A percentile compares a stretch with the other conserved stretches of the same genome.
phyloP scores from a whole-genome alignment of 2,888 invertebrate species.

The Calephelis perditalis region DNA sequence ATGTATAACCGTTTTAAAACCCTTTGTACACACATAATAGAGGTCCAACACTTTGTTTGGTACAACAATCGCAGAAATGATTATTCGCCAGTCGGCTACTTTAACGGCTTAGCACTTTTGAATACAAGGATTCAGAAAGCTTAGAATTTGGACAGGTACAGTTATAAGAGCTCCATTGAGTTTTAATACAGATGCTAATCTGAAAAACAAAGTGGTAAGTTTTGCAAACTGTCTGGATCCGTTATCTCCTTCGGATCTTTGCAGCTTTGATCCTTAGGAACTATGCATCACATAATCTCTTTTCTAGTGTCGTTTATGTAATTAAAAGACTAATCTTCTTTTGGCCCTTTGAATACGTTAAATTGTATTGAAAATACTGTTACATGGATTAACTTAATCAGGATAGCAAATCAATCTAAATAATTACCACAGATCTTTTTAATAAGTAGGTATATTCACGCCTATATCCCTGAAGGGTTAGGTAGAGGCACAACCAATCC shows the following conservation, averaged over 20 bases:
- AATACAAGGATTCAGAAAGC: conserved; percentile 40
- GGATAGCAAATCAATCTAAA: too few relatives aligned
- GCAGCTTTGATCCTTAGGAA: conserved; percentile 39
- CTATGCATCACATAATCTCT: conserved; percentile 7
- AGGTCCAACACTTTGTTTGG: conserved; percentile 53
- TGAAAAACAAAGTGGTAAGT: conserved; percentile 65
- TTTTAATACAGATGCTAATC: conserved; percentile 62
- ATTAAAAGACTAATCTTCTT: conserved; percentile 5
- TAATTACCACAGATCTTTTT: too few relatives aligned
- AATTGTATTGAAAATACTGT: background rate
- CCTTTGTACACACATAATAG: conserved; percentile 55
- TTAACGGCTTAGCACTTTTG: conserved; percentile 67
- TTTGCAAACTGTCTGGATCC: conserved; percentile 47
- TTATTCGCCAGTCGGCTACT: conserved; percentile 63
- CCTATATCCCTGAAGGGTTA: too few relatives aligned
- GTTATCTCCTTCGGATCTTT: conserved; percentile 36
- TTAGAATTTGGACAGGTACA: conserved; percentile 60
- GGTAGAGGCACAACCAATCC: too few relatives aligned
- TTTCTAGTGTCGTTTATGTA: conserved; percentile 5
- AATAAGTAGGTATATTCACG: too few relatives aligned
- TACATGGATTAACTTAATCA: background rate
- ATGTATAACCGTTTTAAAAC: conserved; percentile 44
- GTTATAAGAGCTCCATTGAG: conserved; percentile 32
- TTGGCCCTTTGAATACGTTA: background rate
- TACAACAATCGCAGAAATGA: conserved; percentile 55